A percentile compares a stretch with the other conserved stretches of the same genome.
These are phyloP conservation scores for Channa argus DNA, from an alignment of 2,113 vertebrate species.

Conservation along the genomic window DNA sequence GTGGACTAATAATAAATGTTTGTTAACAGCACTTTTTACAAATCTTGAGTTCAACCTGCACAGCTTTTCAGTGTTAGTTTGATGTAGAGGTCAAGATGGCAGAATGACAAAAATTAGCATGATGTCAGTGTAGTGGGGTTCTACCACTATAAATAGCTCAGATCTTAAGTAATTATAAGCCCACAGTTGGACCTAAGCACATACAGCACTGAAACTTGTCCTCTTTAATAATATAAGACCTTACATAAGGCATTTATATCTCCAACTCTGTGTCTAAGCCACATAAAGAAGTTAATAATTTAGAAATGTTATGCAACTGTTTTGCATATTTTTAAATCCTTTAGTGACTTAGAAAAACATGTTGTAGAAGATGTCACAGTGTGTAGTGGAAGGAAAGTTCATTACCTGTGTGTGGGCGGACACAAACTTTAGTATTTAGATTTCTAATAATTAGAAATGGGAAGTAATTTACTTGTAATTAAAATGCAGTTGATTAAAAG, in stretches of 20 bases:
- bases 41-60: too few relatives aligned
- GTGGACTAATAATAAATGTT: too few relatives aligned
- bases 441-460: constrained; percentile 20
- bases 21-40: too few relatives aligned
- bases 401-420: constrained; percentile 28
- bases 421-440: constrained; percentile 4
- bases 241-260: constrained; percentile 83
- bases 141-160: constrained; percentile 77
- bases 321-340: constrained; percentile 81
- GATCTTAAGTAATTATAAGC: constrained; percentile 82
- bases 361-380: constrained; percentile 42
- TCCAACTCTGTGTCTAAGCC: constrained; percentile 77
- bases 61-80: constrained; percentile 2
- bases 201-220: constrained; percentile 77
- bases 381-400: constrained; percentile 43
- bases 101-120: constrained; percentile 63
- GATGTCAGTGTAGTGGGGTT: constrained; percentile 76
- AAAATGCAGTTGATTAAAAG: not conserved
- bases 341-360: constrained; percentile 61
- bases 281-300: constrained; percentile 84
- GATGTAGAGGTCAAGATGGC: constrained; percentile 26
- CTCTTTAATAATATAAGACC: constrained; percentile 82
- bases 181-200: constrained; percentile 76
- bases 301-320: constrained; percentile 79
- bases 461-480: constrained; percentile 10